Conservation (phyloP, 2,113 vertebrate species). For the Rhizomys pruinosus region DNA sequence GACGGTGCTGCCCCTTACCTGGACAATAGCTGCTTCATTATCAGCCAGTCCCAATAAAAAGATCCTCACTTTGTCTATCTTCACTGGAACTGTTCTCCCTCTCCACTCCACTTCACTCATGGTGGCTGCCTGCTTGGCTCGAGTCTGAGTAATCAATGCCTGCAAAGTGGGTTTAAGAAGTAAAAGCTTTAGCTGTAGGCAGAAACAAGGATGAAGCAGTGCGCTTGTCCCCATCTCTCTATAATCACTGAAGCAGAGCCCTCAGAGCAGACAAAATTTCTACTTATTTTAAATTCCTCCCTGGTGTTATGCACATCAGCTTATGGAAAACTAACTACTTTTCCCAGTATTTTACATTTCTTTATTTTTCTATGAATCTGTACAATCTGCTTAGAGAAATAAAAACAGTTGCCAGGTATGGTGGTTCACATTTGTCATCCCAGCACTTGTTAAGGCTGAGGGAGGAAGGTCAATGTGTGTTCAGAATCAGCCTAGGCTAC, state of each 20-base stretch:
- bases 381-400: not conserved
- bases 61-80: slow-evolving; percentile 97
- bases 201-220: not conserved
- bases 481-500: not conserved
- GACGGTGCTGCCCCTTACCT: slow-evolving; percentile 86
- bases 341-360: not conserved
- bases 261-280: not conserved
- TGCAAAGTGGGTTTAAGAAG: slow-evolving; percentile 71
- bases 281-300: not conserved
- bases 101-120: slow-evolving; percentile 99
- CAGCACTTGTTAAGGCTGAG: not conserved
- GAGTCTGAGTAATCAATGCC: slow-evolving; percentile 95
- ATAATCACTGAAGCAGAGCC: no score
- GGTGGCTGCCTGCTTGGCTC: slow-evolving; percentile 97
- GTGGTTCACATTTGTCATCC: not conserved
- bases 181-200: not conserved
- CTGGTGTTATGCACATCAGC: not conserved
- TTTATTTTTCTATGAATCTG: not conserved
- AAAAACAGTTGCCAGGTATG: not conserved
- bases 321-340: not conserved
- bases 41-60: slow-evolving; percentile 95
- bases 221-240: no score
- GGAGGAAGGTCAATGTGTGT: not conserved
- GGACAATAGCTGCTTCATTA: slow-evolving; percentile 94
- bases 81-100: slow-evolving; percentile 93